phyloP scores from a whole-genome alignment of 2,888 invertebrate species.

The Myopa testacea region DNA sequence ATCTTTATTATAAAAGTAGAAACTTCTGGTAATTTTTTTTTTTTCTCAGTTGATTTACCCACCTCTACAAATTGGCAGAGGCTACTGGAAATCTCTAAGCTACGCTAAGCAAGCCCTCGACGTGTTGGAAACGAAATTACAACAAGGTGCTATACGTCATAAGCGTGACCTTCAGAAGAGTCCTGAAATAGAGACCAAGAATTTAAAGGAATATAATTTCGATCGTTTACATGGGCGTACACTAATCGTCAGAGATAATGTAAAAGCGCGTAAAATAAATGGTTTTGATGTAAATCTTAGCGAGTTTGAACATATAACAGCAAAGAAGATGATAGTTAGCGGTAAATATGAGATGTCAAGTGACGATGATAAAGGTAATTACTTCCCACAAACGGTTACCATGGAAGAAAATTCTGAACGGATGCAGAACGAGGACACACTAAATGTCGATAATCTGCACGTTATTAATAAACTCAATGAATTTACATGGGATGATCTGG shows the following conservation, averaged over 20 bases:
- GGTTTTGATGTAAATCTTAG: conserved; percentile 50
- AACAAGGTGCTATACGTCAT: conserved; percentile 19
- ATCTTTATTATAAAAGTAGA: not conserved
- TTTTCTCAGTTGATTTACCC: conserved; percentile 52
- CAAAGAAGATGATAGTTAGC: conserved; percentile 54
- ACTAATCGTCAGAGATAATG: conserved; percentile 54
- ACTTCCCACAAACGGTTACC: conserved; percentile 21
- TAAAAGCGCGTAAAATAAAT: conserved; percentile 57
- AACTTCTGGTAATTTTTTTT: not conserved
- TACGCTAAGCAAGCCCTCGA: conserved; percentile 60
- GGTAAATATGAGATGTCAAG: conserved; percentile 43
- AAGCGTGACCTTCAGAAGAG: conserved; percentile 42
- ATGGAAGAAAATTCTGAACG: conserved; percentile 26
- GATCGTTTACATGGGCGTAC: conserved; percentile 54
- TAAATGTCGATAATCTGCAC: conserved; percentile 67
- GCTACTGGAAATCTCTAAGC: conserved; percentile 61
- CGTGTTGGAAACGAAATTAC: conserved; percentile 52
- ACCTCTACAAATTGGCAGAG: conserved; percentile 52
- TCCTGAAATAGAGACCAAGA: not conserved
- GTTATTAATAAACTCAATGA: conserved; percentile 70
- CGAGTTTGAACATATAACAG: conserved; percentile 57
- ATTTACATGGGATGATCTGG: conserved; percentile 66
- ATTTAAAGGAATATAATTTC: conserved; percentile 37
- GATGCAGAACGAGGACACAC: conserved; percentile 43
- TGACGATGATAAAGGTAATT: conserved; percentile 8